Conservation (phyloP, 2,113 vertebrate genomes). For the Corythornis madagascariensis region DNA sequence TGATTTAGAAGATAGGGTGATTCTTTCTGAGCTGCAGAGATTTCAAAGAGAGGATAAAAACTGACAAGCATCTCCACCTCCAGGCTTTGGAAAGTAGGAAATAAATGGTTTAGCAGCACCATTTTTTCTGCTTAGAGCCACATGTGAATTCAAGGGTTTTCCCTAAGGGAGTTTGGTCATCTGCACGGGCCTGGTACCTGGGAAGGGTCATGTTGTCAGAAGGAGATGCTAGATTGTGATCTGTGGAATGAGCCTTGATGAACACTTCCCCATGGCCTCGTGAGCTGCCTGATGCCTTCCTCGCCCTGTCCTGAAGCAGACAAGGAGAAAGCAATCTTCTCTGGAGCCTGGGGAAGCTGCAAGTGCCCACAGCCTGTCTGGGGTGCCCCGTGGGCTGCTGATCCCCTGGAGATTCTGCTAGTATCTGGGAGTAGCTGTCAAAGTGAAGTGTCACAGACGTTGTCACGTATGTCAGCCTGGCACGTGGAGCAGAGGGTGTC, state of each 20-base stretch:
- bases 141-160: neutral
- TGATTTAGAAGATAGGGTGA: constrained; percentile 33
- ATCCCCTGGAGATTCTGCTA: neutral
- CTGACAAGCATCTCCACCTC: constrained; percentile 27
- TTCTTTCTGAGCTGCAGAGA: constrained; percentile 5
- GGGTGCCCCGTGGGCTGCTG: neutral
- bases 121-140: neutral
- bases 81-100: constrained; percentile 27
- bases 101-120: neutral
- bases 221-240: neutral
- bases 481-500: rapidly evolving
- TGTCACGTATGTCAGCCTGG: neutral
- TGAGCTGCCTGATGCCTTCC: neutral
- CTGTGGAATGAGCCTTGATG: neutral
- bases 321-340: neutral
- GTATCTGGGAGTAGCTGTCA: neutral
- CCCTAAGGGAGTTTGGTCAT: neutral
- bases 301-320: neutral
- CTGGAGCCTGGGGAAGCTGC: neutral
- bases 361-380: neutral
- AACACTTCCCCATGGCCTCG: rapidly evolving
- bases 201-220: neutral
- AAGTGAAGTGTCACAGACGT: neutral
- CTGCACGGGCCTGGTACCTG: neutral
- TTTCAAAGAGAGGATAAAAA: constrained; percentile 38